phyloP scores from a whole-genome alignment of 64 coral and sea anemone species.

The Pocillopora verrucosa region DNA sequence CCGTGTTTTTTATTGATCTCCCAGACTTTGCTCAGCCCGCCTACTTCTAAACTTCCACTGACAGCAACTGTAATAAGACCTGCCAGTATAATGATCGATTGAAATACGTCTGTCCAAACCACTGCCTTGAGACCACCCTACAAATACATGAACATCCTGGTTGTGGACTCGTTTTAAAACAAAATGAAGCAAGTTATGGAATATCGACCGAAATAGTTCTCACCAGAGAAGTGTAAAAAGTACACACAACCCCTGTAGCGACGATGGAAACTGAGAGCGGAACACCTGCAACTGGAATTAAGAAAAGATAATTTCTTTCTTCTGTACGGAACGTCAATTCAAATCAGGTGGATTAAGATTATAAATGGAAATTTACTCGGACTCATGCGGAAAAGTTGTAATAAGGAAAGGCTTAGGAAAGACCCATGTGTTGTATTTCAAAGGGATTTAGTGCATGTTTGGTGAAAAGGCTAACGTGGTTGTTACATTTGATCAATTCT shows the following conservation, averaged over 20 bases:
- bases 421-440: too few species aligned
- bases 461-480: too few species aligned
- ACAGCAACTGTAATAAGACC: conserved; percentile 54
- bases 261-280: conserved; percentile 46
- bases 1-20: conserved; percentile 53
- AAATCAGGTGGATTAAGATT: too few species aligned
- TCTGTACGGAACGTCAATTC: too few species aligned
- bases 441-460: too few species aligned
- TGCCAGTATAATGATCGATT: conserved; percentile 62
- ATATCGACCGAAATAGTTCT: background rate
- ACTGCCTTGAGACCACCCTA: conserved; percentile 77
- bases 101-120: conserved; percentile 79
- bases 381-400: too few species aligned
- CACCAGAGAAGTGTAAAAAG: conserved; percentile 64
- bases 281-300: conserved; percentile 47
- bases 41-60: conserved; percentile 50
- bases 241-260: conserved; percentile 50
- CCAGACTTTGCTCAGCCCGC: conserved; percentile 65
- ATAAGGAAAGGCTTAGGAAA: too few species aligned
- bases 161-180: background rate
- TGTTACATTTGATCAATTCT: too few species aligned
- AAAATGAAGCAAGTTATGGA: background rate
- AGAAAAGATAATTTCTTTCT: background rate
- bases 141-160: background rate
- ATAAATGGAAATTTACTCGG: too few species aligned